A percentile compares a stretch with the other conserved stretches of the same genome.
phyloP scores from a whole-genome alignment of 2,888 invertebrate species.

The Drosophila mayaguana region DNA sequence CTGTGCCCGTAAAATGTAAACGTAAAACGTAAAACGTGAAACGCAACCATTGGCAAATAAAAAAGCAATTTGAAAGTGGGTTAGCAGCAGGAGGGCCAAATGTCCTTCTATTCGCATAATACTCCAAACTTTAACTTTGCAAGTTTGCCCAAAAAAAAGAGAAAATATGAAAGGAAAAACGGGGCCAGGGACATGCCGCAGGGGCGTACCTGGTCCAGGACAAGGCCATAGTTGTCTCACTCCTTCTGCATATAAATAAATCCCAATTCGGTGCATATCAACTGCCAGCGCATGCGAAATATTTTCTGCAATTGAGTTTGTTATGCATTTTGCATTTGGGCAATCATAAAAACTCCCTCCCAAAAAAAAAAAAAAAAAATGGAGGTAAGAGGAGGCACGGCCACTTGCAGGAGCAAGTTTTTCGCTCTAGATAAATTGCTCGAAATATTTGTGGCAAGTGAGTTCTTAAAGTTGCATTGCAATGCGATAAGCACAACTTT shows the following conservation, averaged over 20 bases:
- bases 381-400: slow-evolving; percentile 35
- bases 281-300: slow-evolving; percentile 61
- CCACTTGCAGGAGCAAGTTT: slow-evolving; percentile 71
- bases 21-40: slow-evolving; percentile 25
- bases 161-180: not conserved
- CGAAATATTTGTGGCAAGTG: slow-evolving; percentile 58
- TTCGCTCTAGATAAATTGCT: slow-evolving; percentile 55
- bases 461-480: slow-evolving; percentile 54
- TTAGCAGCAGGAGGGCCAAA: slow-evolving; percentile 40
- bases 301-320: slow-evolving; percentile 74
- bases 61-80: slow-evolving; percentile 74
- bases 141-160: slow-evolving; percentile 1
- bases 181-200: slow-evolving; percentile 22
- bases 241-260: slow-evolving; percentile 59
- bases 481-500: slow-evolving; percentile 71
- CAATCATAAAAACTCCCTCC: slow-evolving; percentile 55
- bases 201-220: slow-evolving; percentile 27
- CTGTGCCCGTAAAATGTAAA: slow-evolving; percentile 41
- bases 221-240: slow-evolving; percentile 37
- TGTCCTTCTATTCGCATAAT: not conserved
- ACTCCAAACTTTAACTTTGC: slow-evolving; percentile 15
- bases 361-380: not conserved
- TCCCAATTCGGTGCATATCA: slow-evolving; percentile 69
- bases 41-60: slow-evolving; percentile 67
- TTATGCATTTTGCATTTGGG: slow-evolving; percentile 74